Base-by-base conservation (phyloP, 2,113 vertebrate species). In the Hyaena hyaena region DNA sequence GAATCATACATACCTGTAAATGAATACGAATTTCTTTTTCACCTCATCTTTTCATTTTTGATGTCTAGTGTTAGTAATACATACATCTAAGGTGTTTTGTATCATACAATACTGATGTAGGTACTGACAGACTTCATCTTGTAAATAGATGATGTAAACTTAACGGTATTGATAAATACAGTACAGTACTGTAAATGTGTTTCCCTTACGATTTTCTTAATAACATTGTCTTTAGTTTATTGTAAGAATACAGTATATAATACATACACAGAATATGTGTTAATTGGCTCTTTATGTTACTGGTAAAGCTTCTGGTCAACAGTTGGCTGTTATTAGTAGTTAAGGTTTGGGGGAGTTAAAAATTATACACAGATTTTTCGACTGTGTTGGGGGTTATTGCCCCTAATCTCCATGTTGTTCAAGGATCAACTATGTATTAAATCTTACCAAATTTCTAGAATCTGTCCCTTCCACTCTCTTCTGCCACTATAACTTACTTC, bases 391-490 rank as follows among this genome's bases (percentile, higher is more conserved):
- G 74, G 26, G 43, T 48, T 48, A 26, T 48, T 48, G 43, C 74
- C 43, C 74, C 43, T 45, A 77, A 48, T 77, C 26, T 77, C 26
- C 28, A 28, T 76, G 73, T 48, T 48, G 26, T 77, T 77, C 43
- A 77, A 16, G 43, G 74, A 26, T 77, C 43, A 77, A 16, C 14
- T 76, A 14, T 79, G 33, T 79, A 45, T 50, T 77, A 90, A 83
- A 15, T 93, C 89, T 88, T 94, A 92, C 45, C 87, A 61, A 81
- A 82, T 92, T 43, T 83, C 63, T 88, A 93, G 15, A 93, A 61
- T 89, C 33, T 53, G 39, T 93, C 17, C 95, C 21, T 94, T 96
- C 17, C 8, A 68, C 11, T 90, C 11, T 95, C 45, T 96, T 66
- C 33, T 65, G 58, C 74, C 26, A 82, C 19, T 86, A 33, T 86